These are phyloP conservation scores for Muscina levida DNA, from an alignment of 2,888 invertebrate genomes.

Conservation along the genomic window DNA sequence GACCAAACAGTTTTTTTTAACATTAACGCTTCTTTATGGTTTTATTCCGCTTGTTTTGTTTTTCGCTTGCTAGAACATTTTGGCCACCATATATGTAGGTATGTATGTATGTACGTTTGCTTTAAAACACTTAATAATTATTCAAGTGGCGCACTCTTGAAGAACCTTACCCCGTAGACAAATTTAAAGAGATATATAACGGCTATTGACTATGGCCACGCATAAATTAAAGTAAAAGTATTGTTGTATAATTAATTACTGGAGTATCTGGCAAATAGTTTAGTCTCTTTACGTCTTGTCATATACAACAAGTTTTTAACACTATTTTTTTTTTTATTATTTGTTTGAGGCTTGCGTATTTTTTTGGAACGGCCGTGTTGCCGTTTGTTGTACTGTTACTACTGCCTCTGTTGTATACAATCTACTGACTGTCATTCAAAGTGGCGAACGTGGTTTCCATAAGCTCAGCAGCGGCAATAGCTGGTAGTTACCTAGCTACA, in stretches of 20 bases:
- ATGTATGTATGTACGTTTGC: neutral
- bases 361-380: neutral
- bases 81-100: slow-evolving; percentile 10
- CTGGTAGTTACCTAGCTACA: no score
- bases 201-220: slow-evolving; percentile 1
- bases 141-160: neutral
- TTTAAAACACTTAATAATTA: neutral
- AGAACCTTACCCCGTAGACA: neutral
- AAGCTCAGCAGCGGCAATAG: no score
- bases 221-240: slow-evolving; percentile 44
- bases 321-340: neutral
- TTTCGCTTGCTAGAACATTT: neutral
- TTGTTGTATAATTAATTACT: slow-evolving; percentile 31
- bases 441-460: neutral
- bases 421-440: slow-evolving; percentile 17
- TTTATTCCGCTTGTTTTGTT: neutral
- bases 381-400: slow-evolving; percentile 19
- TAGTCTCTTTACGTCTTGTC: neutral
- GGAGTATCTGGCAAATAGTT: neutral
- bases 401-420: slow-evolving; percentile 2
- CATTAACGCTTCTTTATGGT: slow-evolving; percentile 10
- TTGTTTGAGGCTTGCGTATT: neutral
- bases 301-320: neutral
- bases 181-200: slow-evolving; percentile 4
- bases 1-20: neutral